phyloP scores from a whole-genome alignment of 1,140 invertebrate genomes.

The Metopolophium dirhodum region DNA sequence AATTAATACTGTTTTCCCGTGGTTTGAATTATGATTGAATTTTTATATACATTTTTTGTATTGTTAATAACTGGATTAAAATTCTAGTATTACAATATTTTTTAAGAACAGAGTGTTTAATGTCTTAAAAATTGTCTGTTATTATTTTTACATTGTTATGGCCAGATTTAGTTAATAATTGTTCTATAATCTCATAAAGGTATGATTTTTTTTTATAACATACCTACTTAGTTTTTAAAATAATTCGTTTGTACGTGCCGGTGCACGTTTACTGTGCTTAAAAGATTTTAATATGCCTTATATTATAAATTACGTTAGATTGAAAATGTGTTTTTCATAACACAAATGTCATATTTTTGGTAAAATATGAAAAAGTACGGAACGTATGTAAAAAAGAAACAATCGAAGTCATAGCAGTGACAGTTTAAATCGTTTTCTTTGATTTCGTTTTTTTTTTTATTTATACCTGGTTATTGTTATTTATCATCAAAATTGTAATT shows the following conservation, averaged over 20 bases:
- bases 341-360: constrained; percentile 10
- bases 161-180: neutral
- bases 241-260: neutral
- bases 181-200: neutral
- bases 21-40: neutral
- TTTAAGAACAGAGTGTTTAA: neutral
- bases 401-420: constrained; percentile 19
- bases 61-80: neutral
- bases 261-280: neutral
- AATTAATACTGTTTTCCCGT: neutral
- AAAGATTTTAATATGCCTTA: neutral
- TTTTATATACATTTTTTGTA: neutral
- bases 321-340: neutral
- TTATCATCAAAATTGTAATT: constrained; percentile 33
- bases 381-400: constrained; percentile 11
- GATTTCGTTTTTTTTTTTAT: neutral
- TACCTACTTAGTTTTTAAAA: neutral
- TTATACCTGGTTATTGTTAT: constrained; percentile 6
- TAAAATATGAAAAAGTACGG: neutral
- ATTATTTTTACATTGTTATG: neutral
- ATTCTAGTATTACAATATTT: neutral
- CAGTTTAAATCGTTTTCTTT: neutral
- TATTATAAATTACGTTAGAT: neutral
- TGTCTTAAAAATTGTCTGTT: neutral
- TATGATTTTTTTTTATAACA: neutral